Conservation (phyloP, 2,888 invertebrate species). For the Danaus chrysippus region DNA sequence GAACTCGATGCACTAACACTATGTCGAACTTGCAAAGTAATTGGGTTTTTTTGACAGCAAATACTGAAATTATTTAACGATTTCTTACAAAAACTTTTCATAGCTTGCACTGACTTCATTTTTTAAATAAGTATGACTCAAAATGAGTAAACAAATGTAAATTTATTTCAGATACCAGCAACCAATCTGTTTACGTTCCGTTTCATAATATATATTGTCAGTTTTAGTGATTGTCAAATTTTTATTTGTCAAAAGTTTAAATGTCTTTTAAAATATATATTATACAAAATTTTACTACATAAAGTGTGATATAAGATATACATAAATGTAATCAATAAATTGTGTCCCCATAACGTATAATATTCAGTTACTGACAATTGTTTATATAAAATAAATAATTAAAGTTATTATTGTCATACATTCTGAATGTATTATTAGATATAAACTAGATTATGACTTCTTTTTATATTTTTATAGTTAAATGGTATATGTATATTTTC, state of each 20-base stretch:
- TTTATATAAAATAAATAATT: no score
- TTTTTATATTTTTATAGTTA: no score
- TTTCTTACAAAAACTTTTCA: conserved; percentile 44
- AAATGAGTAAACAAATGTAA: conserved; percentile 28
- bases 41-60: conserved; percentile 45
- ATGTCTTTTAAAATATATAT: no score
- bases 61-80: conserved; percentile 39
- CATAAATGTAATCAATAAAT: no score
- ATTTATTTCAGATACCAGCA: conserved; percentile 16
- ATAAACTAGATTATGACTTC: no score
- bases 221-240: not conserved
- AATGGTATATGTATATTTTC: no score
- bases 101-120: conserved; percentile 57
- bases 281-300: no score
- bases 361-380: no score
- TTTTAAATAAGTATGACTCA: conserved; percentile 31
- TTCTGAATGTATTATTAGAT: no score
- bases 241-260: not conserved
- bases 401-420: no score
- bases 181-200: conserved; percentile 12
- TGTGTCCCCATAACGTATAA: no score
- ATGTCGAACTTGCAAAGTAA: conserved; percentile 53
- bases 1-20: conserved; percentile 48
- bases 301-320: no score
- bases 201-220: conserved; percentile 10